These are phyloP conservation scores for Falco novaeseelandiae DNA, from an alignment of 2,797 vertebrate genomes.

Conservation along the genomic window DNA sequence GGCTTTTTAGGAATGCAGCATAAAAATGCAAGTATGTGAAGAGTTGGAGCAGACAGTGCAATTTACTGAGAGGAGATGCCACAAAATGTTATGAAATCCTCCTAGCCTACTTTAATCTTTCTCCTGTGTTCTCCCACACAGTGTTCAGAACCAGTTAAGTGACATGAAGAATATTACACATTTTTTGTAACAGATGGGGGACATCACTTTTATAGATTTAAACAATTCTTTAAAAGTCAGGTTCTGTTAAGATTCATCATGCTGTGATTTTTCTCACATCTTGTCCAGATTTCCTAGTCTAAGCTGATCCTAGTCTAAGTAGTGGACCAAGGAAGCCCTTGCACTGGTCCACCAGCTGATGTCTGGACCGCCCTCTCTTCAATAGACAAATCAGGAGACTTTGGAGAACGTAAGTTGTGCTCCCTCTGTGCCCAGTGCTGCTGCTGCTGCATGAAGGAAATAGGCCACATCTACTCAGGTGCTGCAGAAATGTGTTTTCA, in stretches of 20 bases:
- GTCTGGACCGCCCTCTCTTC: neutral
- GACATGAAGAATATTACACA: slow-evolving; percentile 5
- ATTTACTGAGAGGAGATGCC: neutral
- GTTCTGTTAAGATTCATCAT: neutral
- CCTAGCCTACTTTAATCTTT: slow-evolving; percentile 28
- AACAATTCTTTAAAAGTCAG: slow-evolving; percentile 24
- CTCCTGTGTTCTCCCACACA: slow-evolving; percentile 31
- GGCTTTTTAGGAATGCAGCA: neutral
- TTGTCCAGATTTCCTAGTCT: neutral
- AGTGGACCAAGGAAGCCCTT: neutral
- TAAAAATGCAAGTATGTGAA: neutral
- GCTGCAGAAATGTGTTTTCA: neutral
- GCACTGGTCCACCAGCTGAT: neutral
- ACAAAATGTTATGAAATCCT: slow-evolving; percentile 29
- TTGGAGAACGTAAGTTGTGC: neutral
- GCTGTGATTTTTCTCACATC: neutral
- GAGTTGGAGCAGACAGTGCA: neutral
- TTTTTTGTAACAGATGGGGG: slow-evolving; percentile 32
- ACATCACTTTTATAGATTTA: slow-evolving; percentile 4
- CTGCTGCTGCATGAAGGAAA: neutral
- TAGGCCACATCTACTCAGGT: neutral
- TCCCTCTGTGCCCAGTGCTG: neutral
- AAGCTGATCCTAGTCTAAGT: neutral
- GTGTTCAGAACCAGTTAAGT: slow-evolving; percentile 27
- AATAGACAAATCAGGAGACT: neutral